These are phyloP conservation scores for Axis porcinus DNA, from an alignment of 2,113 vertebrate genomes.

Conservation along the genomic window DNA sequence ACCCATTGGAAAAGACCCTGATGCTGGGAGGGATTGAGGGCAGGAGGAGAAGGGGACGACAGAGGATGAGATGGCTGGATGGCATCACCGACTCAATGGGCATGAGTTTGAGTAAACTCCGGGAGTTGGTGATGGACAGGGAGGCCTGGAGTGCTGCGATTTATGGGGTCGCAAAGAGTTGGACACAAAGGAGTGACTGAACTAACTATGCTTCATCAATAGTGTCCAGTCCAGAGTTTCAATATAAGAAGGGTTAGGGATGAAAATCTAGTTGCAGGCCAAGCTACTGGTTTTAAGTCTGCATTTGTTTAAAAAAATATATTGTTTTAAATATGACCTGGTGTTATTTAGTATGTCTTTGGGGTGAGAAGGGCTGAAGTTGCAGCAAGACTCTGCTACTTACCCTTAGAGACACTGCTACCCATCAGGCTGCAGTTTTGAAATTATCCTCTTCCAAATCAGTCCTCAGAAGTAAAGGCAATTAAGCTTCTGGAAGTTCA, in stretches of 20 bases:
- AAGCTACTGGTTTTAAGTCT: neutral
- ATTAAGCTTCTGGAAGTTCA: neutral
- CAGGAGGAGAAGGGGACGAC: too few relatives aligned
- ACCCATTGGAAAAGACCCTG: too few relatives aligned
- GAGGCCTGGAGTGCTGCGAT: too few relatives aligned
- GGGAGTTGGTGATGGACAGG: too few relatives aligned
- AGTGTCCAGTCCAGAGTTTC: neutral
- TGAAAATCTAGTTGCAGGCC: neutral
- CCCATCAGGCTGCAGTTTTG: neutral
- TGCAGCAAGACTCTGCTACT: neutral
- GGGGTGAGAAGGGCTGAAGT: neutral
- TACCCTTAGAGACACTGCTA: neutral
- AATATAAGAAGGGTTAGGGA: neutral
- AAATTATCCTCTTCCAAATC: neutral
- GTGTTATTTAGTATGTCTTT: neutral
- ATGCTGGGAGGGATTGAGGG: too few relatives aligned
- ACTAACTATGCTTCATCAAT: neutral
- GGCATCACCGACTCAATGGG: too few relatives aligned
- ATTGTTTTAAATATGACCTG: neutral
- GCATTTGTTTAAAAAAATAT: neutral
- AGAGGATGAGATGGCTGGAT: too few relatives aligned
- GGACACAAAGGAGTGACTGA: too few relatives aligned
- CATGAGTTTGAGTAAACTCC: too few relatives aligned
- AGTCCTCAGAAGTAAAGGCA: conserved; percentile 5
- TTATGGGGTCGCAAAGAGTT: too few relatives aligned